Evolutionary conservation across 2,888 invertebrate species (phyloP).

Genomic region (Matsumyia berberina): DNA sequence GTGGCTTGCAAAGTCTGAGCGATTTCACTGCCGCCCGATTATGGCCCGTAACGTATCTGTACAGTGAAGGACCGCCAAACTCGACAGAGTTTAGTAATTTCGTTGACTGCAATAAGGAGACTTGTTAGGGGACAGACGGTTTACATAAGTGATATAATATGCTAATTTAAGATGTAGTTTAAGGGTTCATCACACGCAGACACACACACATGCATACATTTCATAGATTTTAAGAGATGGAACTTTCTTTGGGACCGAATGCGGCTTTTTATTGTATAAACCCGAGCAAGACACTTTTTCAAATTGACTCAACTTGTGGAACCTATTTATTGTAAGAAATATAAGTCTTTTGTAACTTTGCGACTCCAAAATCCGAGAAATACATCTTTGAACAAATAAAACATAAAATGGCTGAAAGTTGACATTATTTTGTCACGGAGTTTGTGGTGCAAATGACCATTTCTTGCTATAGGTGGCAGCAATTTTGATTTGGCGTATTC

Average conservation of each 20-base stretch:
- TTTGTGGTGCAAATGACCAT: too few relatives aligned
- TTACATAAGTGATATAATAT: slow-evolving; percentile 67
- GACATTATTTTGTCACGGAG: too few relatives aligned
- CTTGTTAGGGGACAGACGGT: slow-evolving; percentile 79
- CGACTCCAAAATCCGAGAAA: slow-evolving; percentile 33
- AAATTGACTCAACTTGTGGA: background rate
- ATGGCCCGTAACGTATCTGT: slow-evolving; percentile 93
- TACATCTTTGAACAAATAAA: slow-evolving; percentile 42
- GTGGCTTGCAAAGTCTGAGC: slow-evolving; percentile 82
- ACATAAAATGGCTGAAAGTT: slow-evolving; percentile 16
- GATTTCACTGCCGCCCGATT: slow-evolving; percentile 85
- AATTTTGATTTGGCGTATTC: too few relatives aligned
- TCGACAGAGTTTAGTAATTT: slow-evolving; percentile 86
- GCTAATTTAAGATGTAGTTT: slow-evolving; percentile 63
- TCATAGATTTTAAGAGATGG: slow-evolving; percentile 32
- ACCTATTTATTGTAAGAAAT: slow-evolving; percentile 38
- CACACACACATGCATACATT: slow-evolving; percentile 21
- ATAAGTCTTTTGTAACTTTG: slow-evolving; percentile 11
- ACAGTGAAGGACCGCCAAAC: slow-evolving; percentile 92
- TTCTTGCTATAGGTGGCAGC: too few relatives aligned
- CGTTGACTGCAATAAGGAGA: slow-evolving; percentile 84
- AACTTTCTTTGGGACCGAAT: slow-evolving; percentile 1
- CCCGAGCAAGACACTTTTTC: slow-evolving; percentile 9
- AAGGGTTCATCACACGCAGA: slow-evolving; percentile 48
- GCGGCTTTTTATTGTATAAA: slow-evolving; percentile 41